Evolutionary conservation across 2,113 vertebrate species (phyloP).

Genomic region (Mirounga angustirostris): DNA sequence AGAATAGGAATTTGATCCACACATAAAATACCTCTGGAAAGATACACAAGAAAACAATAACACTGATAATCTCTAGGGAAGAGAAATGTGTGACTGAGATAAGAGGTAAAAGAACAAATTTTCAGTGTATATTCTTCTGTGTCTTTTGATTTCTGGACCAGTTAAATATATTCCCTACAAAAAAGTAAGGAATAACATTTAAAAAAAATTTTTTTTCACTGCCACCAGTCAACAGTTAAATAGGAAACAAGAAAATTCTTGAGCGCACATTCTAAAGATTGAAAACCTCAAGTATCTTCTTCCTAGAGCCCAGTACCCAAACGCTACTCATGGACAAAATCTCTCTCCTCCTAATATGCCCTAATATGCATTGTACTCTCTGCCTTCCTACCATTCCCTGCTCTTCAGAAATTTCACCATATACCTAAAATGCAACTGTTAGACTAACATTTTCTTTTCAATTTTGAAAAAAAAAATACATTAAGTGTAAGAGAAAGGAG

Average conservation of each 20-base stretch:
- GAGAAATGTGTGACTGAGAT: not conserved
- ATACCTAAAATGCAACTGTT: not conserved
- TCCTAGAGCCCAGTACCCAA: not conserved
- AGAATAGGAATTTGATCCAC: slow-evolving; percentile 1
- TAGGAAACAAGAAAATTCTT: slow-evolving; percentile 17
- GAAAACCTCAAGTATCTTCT: not conserved
- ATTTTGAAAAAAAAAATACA: not conserved
- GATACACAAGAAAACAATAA: not conserved
- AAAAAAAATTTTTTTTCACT: not conserved
- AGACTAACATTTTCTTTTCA: not conserved
- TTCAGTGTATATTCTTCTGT: not conserved
- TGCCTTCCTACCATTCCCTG: not conserved
- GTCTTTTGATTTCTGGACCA: slow-evolving; percentile 33
- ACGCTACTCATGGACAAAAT: not conserved
- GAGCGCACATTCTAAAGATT: not conserved
- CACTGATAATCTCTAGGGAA: not conserved
- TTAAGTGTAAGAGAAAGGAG: not conserved
- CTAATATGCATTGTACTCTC: not conserved
- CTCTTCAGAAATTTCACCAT: not conserved
- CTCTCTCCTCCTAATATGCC: not conserved
- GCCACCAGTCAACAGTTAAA: not conserved
- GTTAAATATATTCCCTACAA: not conserved
- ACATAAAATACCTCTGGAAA: slow-evolving; percentile 22
- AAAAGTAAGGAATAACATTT: not conserved
- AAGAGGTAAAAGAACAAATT: not conserved